A percentile compares a stretch with the other conserved stretches of the same genome.
These are phyloP conservation scores for Anseranas semipalmata DNA, from an alignment of 2,113 vertebrate species.

Conservation along the genomic window DNA sequence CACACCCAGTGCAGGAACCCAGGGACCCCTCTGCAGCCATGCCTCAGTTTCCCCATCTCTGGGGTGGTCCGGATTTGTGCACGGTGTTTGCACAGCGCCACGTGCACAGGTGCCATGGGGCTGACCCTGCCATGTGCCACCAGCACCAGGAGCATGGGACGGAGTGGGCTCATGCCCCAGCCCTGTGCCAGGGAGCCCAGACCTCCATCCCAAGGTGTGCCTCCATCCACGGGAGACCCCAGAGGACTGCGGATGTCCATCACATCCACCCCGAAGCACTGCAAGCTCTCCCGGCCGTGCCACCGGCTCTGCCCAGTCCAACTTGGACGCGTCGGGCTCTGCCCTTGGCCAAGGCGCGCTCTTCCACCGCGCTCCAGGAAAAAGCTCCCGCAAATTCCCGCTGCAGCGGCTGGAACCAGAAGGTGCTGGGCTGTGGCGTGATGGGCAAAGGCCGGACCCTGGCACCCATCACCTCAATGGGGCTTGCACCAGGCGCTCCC, in stretches of 20 bases:
- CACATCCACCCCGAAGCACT: not conserved
- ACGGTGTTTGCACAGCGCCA: no score
- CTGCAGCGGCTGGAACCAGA: accelerated
- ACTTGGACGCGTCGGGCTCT: accelerated
- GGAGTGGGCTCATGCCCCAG: not conserved
- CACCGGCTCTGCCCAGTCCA: not conserved
- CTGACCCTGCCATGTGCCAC: not conserved
- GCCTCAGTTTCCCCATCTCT: not conserved
- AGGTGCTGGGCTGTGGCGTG: not conserved
- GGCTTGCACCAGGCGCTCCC: no score
- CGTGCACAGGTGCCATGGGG: not conserved
- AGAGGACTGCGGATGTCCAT: accelerated
- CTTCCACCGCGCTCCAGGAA: not conserved
- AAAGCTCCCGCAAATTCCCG: not conserved
- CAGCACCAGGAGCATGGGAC: accelerated
- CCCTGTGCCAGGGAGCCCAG: accelerated
- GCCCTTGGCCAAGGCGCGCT: not conserved
- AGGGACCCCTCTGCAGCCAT: not conserved
- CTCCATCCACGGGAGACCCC: not conserved
- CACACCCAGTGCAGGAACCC: no score
- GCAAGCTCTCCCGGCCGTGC: not conserved
- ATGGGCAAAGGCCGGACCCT: not conserved
- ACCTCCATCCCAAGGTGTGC: accelerated
- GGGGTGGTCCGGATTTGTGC: accelerated
- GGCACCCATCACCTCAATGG: not conserved